Evolutionary conservation across 2,797 vertebrate genomes (phyloP), one percentile per base, ranked within the genome.

Genomic region (Tiaroga cobitis): DNA sequence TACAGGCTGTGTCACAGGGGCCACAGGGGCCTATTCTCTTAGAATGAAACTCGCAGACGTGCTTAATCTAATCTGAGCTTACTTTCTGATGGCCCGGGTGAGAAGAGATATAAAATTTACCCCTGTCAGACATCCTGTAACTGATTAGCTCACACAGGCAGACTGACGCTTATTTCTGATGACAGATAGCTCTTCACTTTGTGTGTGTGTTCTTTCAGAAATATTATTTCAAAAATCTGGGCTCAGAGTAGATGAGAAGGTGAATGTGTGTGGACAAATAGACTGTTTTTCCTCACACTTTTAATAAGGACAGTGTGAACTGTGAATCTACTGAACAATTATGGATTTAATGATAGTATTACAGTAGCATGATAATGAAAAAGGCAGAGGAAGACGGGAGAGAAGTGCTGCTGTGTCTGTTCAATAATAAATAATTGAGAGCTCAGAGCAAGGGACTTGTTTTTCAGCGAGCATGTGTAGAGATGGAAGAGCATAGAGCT

Each of bases 341-440:
- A 81, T 41, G n/a, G 73, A 73, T 84, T 63, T 80, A 61, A 49
- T 83, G 79, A 69, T 54, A 54, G 79, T 90, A 77, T 80, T 82
- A 86, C 81, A 68, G 56, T 85, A 49, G 32, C 51, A 51, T 39
- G 81, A 81, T 76, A 74, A 56, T 49, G 82, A 69, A 88, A 76
- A 77, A 85, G 61, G 73, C 54, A 81, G 41, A 56, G 74, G 82
- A 83, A 56, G 80, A 69, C 3, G 46, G 54, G 72, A 21, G 84
- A 85, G 83, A 68, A 59, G 81, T 86, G 83, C 86, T 86, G 80
- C 81, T 92, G 90, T 87, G 87, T 93, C 92, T 93, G 92, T 93
- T 92, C 92, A 89, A 89, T 92, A 90, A 93, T 95, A 90, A 95
- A 94, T 94, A 93, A 94, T 93, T 95, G 92, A 95, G 91, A 91